phyloP scores from a whole-genome alignment of 2,113 vertebrate species.

The Tamias sibiricus region DNA sequence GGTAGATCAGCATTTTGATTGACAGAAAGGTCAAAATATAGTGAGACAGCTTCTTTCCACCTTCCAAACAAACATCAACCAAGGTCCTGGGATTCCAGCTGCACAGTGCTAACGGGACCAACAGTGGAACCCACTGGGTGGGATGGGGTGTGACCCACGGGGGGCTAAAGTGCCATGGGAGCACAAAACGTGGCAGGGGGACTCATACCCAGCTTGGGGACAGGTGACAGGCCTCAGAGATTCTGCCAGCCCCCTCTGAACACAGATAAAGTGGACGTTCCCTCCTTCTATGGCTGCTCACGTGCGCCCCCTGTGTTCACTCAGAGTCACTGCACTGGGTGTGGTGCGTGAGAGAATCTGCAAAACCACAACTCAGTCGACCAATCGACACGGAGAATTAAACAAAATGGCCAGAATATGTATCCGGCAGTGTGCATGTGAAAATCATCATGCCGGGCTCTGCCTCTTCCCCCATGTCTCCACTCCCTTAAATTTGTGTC shows the following conservation, averaged over 20 bases:
- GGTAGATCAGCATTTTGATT: neutral
- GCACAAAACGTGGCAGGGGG: neutral
- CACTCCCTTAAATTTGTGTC: neutral
- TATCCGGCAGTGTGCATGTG: neutral
- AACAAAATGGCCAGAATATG: neutral
- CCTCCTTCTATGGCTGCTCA: neutral
- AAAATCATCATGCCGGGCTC: neutral
- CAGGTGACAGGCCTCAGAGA: no score
- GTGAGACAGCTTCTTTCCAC: neutral
- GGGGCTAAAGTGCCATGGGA: fast-evolving
- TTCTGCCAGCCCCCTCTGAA: neutral
- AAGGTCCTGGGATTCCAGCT: fast-evolving
- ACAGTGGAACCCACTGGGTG: no score
- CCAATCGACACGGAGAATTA: neutral
- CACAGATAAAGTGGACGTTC: neutral
- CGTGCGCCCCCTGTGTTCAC: fast-evolving
- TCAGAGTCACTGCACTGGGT: fast-evolving
- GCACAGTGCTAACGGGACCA: fast-evolving
- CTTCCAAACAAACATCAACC: neutral
- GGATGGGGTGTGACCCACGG: fast-evolving
- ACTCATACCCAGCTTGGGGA: neutral
- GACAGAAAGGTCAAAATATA: conserved; percentile 9
- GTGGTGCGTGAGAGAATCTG: fast-evolving
- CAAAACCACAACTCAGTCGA: neutral
- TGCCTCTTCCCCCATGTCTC: neutral